Conservation (phyloP, 2,888 invertebrate species). For the Barypeithes pellucidus region DNA sequence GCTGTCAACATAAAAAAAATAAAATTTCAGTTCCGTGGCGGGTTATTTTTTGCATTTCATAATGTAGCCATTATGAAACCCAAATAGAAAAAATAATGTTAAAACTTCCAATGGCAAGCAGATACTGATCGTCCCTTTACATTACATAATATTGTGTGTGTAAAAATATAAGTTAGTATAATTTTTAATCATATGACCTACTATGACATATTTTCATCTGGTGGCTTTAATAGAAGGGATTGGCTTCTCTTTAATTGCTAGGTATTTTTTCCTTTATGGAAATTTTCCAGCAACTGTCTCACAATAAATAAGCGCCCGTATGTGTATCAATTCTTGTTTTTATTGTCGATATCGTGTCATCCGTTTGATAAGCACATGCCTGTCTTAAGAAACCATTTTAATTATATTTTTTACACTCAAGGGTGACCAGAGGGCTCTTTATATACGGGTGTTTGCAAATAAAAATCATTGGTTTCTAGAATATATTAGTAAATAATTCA, state of each 20-base stretch:
- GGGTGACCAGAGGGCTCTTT: neutral
- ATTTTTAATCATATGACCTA: conserved; percentile 2
- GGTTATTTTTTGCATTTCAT: no score
- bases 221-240: conserved; percentile 6
- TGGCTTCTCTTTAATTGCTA: conserved; percentile 6
- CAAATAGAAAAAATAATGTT: conserved; percentile 7
- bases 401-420: neutral
- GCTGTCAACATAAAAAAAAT: no score
- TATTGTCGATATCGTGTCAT: conserved; percentile 13
- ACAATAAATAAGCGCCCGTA: conserved; percentile 20
- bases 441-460: neutral
- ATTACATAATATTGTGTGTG: conserved; percentile 4
- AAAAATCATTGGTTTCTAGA: neutral
- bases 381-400: conserved; percentile 12
- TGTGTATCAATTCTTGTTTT: conserved; percentile 15
- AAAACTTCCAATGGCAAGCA: neutral
- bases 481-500: neutral
- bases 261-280: neutral
- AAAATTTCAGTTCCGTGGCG: no score
- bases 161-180: conserved; percentile 11
- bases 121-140: neutral
- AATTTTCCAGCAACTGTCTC: conserved; percentile 16
- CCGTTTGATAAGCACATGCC: conserved; percentile 25
- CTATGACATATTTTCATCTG: conserved; percentile 8
- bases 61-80: no score